Base-by-base conservation (phyloP, 2,113 vertebrate genomes). In the Calonectris borealis region DNA sequence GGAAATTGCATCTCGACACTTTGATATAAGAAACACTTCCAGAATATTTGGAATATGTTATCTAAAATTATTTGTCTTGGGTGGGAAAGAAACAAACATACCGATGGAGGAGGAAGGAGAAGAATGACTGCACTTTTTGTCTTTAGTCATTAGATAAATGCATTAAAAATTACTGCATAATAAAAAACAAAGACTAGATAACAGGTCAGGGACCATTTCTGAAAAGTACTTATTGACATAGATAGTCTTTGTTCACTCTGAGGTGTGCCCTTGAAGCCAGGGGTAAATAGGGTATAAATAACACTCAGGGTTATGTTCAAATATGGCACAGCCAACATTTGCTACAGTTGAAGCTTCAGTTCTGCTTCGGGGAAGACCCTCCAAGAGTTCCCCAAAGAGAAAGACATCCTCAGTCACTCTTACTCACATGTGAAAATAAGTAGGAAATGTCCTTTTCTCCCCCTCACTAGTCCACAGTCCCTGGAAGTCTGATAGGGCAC, bases 1-100 rank as follows among this genome's bases (percentile, higher is more conserved):
- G 88, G 96, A 94, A 97, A 96, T 94, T 82, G 54, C 12, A 48
- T 79, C 72, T 72, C 86, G 82, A 94, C 65, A 92, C 22, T 79
- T 81, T 86, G 16, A 68, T 94, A 81, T 48, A 93, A 71, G 46
- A 96, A 85, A 83, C 31, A 66, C n/a, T 80, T 83, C 4, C 8
- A 76, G 70, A 89, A 69, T 62, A 95, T 87, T 90, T 87, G 32
- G 40, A 95, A 79, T 72, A 76, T 42, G 20, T 66, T 86, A 79
- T 78, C 44, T 90, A 64, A 81, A 96, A 84, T 78, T 84, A n/a
- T 80, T 94, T 95, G 62, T 72, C 69, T 78, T 97, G 69, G 2
- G 16, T 61, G 44, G 22, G 24, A 81, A 89, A 90, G 57, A 71
- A 91, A 10, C n/a, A 95, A 83, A 64, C 32, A n/a, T 26, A 83